These are phyloP conservation scores for Furcula furcula DNA, from an alignment of 2,888 invertebrate genomes.

Conservation along the genomic window DNA sequence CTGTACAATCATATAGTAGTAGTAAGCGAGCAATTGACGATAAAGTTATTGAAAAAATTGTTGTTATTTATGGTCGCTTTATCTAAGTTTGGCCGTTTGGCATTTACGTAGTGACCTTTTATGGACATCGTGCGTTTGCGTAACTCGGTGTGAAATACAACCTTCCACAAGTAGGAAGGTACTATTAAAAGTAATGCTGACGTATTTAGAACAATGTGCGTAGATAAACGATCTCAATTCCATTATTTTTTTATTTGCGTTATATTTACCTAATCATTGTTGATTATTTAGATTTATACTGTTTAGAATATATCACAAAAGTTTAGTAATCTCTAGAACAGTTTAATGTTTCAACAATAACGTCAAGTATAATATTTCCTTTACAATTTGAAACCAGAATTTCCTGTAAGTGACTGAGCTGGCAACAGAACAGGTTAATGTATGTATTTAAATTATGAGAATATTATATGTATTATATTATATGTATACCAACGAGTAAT, in stretches of 20 bases:
- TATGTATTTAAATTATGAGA: too few relatives aligned
- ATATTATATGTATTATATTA: too few relatives aligned
- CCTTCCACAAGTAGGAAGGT: conserved; percentile 9
- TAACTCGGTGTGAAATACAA: conserved; percentile 37
- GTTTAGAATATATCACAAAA: too few relatives aligned
- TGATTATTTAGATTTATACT: too few relatives aligned
- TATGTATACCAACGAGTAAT: too few relatives aligned
- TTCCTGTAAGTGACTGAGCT: conserved; percentile 9
- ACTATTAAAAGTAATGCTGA: not conserved
- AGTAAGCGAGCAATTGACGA: conserved; percentile 37
- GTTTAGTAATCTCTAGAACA: conserved; percentile 9
- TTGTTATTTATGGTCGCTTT: conserved; percentile 13
- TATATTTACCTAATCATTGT: too few relatives aligned
- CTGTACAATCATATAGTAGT: conserved; percentile 18
- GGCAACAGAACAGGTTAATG: too few relatives aligned
- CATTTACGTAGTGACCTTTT: conserved; percentile 52
- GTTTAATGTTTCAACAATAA: conserved; percentile 18
- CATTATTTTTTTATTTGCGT: too few relatives aligned
- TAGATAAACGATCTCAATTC: too few relatives aligned
- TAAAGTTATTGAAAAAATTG: conserved; percentile 19
- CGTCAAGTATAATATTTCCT: conserved; percentile 24
- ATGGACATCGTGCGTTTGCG: conserved; percentile 51
- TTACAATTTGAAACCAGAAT: conserved; percentile 25
- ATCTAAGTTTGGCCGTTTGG: conserved; percentile 47
- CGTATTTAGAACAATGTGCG: not conserved